Evolutionary conservation across 1,140 invertebrate species (phyloP), one percentile per base, ranked within the genome.

Genomic region (Cepaea nemoralis): DNA sequence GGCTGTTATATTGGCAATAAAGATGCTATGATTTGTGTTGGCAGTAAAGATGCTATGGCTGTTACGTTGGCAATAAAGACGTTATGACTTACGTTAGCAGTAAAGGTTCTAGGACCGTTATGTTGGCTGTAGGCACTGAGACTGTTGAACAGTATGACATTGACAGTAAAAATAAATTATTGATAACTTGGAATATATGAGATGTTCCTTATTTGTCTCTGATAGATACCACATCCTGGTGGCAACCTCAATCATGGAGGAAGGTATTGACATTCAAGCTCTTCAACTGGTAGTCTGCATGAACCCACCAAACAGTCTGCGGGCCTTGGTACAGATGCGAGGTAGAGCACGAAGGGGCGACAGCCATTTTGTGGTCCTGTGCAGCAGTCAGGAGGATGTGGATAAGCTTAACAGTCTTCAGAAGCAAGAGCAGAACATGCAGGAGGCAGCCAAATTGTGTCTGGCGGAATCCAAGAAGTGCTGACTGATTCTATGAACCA

Each of bases 231-330:
- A 84, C 63, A 85, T 91, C 14, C 77, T 91, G 5, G 85, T 91
- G 31, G 89, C 89, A 2, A 91, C 90, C 0, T 89, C 89, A 48
- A 88, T 91, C 6, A 88, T 88, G 37, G 89, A 90, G 80, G 90
- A 91, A 81, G 90, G 90, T 0, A 83, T 91, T 40, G 90, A 91
- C 80, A 82, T 90, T 63, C 89, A 89, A 19, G 85, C 88, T 71
- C 90, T 89, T 78, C 85, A 90, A 69, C 86, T 89, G 19, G 89
- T 91, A 35, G 84, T 91, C n/a, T 85, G 84, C 48, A 82, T 90
- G 82, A 89, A 90, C 66, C 86, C 89, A 12, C 89, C 89, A 5
- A 86, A 84, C 14, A 88, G 86, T 39, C 86, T 90, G 27, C 87
- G 85, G 31, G 87, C 89, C 10, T 81, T 90, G 14, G 88, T 91